Percentiles rank a stretch among this genome's conserved stretches.
These are phyloP conservation scores for Zoanthus sociatus DNA, from an alignment of 92 coral and sea anemone genomes.

Conservation along the genomic window DNA sequence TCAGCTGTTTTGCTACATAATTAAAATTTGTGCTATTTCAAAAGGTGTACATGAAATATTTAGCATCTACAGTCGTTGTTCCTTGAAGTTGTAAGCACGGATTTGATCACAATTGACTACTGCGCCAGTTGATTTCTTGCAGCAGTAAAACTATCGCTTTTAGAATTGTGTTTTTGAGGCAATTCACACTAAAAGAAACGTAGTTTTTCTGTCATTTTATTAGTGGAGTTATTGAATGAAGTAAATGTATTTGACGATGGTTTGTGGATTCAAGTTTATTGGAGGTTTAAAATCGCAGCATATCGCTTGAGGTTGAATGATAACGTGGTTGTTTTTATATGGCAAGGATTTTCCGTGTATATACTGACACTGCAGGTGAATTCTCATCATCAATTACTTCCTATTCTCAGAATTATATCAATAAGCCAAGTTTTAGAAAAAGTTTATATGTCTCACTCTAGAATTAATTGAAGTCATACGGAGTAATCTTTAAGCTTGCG, in stretches of 20 bases:
- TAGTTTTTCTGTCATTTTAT: background rate
- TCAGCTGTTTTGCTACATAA: constrained; percentile 82
- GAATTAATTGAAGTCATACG: background rate
- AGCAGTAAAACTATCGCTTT: constrained; percentile 7
- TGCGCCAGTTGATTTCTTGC: background rate
- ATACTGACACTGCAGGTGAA: constrained; percentile 36
- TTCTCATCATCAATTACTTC: background rate
- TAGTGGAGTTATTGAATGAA: background rate
- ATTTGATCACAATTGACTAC: constrained; percentile 34
- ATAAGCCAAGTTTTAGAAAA: background rate
- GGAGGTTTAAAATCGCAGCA: constrained; percentile 30
- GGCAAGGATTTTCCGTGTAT: constrained; percentile 3
- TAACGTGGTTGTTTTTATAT: constrained; percentile 23
- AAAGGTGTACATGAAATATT: constrained; percentile 93
- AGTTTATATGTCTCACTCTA: background rate
- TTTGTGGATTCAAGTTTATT: constrained; percentile 36
- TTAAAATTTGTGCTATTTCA: constrained; percentile 91
- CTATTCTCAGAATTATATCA: background rate
- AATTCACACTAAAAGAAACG: background rate
- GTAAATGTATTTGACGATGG: constrained; percentile 15
- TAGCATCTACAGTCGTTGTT: constrained; percentile 82
- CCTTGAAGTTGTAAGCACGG: constrained; percentile 52
- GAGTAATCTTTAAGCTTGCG: too few species aligned
- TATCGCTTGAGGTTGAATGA: constrained; percentile 33
- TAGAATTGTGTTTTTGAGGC: constrained; percentile 3